Conservation (phyloP, 2,113 vertebrate genomes). For the Ageneiosus marmoratus region DNA sequence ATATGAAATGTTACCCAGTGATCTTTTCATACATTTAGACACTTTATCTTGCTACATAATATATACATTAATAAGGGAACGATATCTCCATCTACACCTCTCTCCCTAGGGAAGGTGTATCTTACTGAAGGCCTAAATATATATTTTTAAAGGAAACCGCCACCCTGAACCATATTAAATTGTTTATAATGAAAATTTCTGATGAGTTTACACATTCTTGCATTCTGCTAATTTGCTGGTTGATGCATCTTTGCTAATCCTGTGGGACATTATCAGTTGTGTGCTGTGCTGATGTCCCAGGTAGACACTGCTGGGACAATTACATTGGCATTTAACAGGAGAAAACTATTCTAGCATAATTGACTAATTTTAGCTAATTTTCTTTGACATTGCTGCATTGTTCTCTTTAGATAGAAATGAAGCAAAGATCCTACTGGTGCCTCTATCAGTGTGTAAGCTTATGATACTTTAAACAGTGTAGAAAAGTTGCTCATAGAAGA, state of each 20-base stretch:
- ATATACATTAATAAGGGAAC: too few relatives aligned
- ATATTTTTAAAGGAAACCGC: not conserved
- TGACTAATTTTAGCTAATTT: not conserved
- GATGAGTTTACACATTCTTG: not conserved
- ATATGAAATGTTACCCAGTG: too few relatives aligned
- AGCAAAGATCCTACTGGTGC: not conserved
- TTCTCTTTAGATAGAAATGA: not conserved
- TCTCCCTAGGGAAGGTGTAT: not conserved
- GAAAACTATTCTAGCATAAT: not conserved
- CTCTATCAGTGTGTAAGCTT: not conserved
- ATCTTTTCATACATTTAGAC: not conserved
- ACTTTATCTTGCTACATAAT: too few relatives aligned
- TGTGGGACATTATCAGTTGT: not conserved
- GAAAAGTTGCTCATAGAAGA: not conserved
- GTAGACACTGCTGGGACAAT: not conserved
- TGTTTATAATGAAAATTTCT: not conserved
- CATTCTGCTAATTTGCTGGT: not conserved
- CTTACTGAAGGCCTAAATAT: not conserved
- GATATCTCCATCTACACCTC: not conserved
- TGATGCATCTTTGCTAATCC: not conserved
- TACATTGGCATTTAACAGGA: not conserved
- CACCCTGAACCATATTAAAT: not conserved
- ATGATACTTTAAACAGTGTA: not conserved
- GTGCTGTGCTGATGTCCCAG: not conserved
- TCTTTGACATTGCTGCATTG: not conserved